Evolutionary conservation across 2,797 vertebrate species (phyloP).

Genomic region (Eupleurogrammus muticus): DNA sequence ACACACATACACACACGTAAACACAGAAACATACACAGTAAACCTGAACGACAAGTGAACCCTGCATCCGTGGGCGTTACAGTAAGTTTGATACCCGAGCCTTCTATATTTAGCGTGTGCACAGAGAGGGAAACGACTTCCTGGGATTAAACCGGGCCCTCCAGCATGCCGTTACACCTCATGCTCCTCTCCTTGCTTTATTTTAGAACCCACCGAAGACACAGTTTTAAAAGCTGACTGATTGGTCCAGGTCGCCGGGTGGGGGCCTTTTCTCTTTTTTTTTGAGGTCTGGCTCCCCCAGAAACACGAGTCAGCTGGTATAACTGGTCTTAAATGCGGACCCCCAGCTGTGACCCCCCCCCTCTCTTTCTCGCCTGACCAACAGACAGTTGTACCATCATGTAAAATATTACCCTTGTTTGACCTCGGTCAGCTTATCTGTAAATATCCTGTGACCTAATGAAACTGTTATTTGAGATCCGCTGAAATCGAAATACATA

Average conservation of each 20-base stretch:
- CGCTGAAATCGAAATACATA: conserved; percentile 22
- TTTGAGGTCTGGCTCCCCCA: conserved; percentile 61
- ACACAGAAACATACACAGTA: conserved; percentile 6
- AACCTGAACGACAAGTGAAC: conserved; percentile 54
- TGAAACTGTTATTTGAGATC: conserved; percentile 10
- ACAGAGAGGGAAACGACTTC: conserved; percentile 64
- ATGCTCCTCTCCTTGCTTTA: conserved; percentile 50
- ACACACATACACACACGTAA: background rate
- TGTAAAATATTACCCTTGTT: conserved; percentile 57
- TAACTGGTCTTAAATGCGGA: conserved; percentile 54
- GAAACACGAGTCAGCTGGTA: conserved; percentile 71
- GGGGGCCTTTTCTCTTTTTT: conserved; percentile 55
- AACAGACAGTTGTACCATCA: conserved; percentile 40
- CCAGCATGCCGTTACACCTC: conserved; percentile 52
- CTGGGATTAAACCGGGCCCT: conserved; percentile 64
- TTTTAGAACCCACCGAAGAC: conserved; percentile 64
- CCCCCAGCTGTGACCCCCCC: conserved; percentile 63
- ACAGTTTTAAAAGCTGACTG: conserved; percentile 55
- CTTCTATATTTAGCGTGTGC: conserved; percentile 70
- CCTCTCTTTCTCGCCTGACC: conserved; percentile 39
- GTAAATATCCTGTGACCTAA: conserved; percentile 50
- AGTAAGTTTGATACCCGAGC: conserved; percentile 57
- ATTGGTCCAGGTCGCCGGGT: conserved; percentile 63
- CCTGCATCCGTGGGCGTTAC: conserved; percentile 37
- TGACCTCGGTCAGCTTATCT: conserved; percentile 52